Base-by-base conservation (phyloP, 2,113 vertebrate species). In the Regulus satrapa region DNA sequence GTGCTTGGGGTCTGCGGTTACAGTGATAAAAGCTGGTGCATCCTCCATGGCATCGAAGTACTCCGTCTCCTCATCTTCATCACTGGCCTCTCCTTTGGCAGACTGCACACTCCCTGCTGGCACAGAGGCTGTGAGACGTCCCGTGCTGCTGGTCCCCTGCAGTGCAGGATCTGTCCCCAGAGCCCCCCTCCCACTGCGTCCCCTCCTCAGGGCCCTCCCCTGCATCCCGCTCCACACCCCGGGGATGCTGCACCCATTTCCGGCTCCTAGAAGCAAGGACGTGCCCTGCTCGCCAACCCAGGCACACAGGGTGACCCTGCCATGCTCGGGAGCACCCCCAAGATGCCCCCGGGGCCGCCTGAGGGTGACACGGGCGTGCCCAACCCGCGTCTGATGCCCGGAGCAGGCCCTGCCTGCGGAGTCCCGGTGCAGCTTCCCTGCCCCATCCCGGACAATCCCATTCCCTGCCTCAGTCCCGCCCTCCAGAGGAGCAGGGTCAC, bases 31-130 rank as follows among this genome's bases (percentile, higher is more conserved):
- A 46, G 99, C 99, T 76, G 98, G 98, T 56, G 99, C 98, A 49
- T 99, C 99, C 98, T 99, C 99, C 99, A 99, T 99, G 98, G 99
- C 99, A n/a, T 99, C 99, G n/a, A 99, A 99, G 95, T 98, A 99
- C 95, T 99, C 99, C 0, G 99, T 99, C 98, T 99, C 99, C 97
- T 99, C 99, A 99, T 99, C 99, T 99, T 99, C 99, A 91, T 99
- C 99, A 98, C 99, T 99, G 88, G 99, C 98, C 69, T 99, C 99
- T 92, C 98, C 99, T 98, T 99, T 99, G 58, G 91, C 96, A 55
- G 98, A 96, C 96, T 98, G 98, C 92, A 97, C 97, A n/a, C 97
- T 98, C 97, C 98, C 98, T 98, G 95, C 72, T 81, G 79, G 92
- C 14, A 52, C 54, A 88, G 34, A 43, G 10, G 9, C 21, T 31